Evolutionary conservation across 2,888 invertebrate genomes (phyloP).

Genomic region (Harpalus rubripes): DNA sequence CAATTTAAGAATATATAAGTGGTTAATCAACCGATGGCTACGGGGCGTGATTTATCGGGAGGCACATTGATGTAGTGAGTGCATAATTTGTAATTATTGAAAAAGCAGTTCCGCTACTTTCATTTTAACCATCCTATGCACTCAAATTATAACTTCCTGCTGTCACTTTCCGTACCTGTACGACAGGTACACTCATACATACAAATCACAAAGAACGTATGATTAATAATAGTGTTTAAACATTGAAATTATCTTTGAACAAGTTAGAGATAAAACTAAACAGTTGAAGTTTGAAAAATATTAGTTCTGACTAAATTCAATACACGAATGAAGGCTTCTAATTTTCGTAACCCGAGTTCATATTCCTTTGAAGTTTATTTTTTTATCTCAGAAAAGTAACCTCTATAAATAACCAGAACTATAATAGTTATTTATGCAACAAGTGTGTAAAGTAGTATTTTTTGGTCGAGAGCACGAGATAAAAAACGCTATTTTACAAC

Average conservation of each 20-base stretch:
- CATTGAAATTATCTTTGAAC: neutral
- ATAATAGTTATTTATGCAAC: no score
- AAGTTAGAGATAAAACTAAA: no score
- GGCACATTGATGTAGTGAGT: neutral
- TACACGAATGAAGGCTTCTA: no score
- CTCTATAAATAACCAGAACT: no score
- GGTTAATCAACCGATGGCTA: constrained; percentile 2
- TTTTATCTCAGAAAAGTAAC: no score
- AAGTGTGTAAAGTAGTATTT: no score
- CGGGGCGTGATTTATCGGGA: constrained; percentile 30
- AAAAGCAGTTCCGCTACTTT: constrained; percentile 48
- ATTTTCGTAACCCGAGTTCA: no score
- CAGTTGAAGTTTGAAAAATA: no score
- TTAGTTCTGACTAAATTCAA: no score
- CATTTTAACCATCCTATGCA: constrained; percentile 50
- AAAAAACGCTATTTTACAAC: no score
- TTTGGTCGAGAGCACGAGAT: no score
- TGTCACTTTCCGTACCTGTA: constrained; percentile 51
- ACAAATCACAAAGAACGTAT: neutral
- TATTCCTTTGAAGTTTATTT: no score
- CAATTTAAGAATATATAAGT: constrained; percentile 22
- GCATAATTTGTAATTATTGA: constrained; percentile 45
- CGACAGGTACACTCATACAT: constrained; percentile 25
- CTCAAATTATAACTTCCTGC: constrained; percentile 50
- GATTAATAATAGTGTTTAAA: neutral